phyloP scores from a whole-genome alignment of 53 echinoderm and acorn worm species.

The Actinopyga echinites region DNA sequence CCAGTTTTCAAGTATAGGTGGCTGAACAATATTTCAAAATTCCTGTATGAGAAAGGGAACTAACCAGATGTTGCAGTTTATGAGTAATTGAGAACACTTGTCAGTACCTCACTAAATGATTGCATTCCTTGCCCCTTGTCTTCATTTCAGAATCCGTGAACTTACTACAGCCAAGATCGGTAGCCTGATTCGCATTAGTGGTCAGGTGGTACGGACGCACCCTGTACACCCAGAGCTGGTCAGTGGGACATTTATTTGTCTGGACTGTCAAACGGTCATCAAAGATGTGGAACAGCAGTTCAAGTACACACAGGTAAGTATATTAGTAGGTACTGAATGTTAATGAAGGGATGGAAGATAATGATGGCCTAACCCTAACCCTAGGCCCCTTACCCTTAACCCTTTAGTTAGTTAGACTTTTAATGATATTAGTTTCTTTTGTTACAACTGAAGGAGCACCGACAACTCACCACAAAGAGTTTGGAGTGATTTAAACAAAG shows the following conservation, averaged over 20 bases:
- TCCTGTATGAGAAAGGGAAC: background rate
- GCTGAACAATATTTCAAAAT: too few relatives aligned
- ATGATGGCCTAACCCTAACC: too few relatives aligned
- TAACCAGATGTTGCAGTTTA: too few relatives aligned
- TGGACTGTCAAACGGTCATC: slow-evolving; percentile 95
- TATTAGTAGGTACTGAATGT: background rate
- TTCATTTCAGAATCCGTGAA: slow-evolving; percentile 77
- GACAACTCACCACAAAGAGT: too few relatives aligned
- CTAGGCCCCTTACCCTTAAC: too few relatives aligned
- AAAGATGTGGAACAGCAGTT: slow-evolving; percentile 98
- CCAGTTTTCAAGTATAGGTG: too few relatives aligned
- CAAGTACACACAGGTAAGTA: slow-evolving; percentile 92
- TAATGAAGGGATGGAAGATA: too few relatives aligned
- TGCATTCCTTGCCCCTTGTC: background rate
- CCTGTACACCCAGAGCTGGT: slow-evolving; percentile 97
- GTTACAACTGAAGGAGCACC: too few relatives aligned
- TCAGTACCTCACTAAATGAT: background rate
- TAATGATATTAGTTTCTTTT: too few relatives aligned
- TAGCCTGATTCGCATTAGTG: slow-evolving; percentile 91
- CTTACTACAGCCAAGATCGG: slow-evolving; percentile 97
- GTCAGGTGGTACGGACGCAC: slow-evolving; percentile 96
- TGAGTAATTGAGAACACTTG: too few relatives aligned
- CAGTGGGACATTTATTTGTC: slow-evolving; percentile 90
- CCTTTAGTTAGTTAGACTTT: too few relatives aligned
- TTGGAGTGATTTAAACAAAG: too few relatives aligned